phyloP scores from a whole-genome alignment of 2,113 vertebrate genomes.

The Epinephelus lanceolatus region DNA sequence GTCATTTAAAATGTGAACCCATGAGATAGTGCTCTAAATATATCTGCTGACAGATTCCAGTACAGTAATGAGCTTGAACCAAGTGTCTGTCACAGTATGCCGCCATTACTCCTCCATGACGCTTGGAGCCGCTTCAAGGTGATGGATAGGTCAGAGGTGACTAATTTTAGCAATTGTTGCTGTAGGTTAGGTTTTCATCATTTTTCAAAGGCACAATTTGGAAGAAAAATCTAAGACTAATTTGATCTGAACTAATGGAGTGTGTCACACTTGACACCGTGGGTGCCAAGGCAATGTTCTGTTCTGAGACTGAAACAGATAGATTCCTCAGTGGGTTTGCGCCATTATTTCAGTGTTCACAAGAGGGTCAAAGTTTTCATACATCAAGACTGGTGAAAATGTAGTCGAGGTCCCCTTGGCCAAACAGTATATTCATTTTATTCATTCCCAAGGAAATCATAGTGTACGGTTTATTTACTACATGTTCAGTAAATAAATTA shows the following conservation, averaged over 20 bases:
- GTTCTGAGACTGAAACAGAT: background rate
- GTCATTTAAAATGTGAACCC: constrained; percentile 78
- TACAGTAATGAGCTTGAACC: constrained; percentile 81
- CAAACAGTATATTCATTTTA: background rate
- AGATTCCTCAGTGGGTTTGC: constrained; percentile 16
- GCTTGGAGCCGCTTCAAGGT: constrained; percentile 41
- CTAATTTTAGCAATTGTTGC: constrained; percentile 73
- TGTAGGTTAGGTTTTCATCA: constrained; percentile 60
- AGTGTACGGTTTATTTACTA: background rate
- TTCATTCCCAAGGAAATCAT: background rate
- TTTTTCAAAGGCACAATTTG: constrained; percentile 68
- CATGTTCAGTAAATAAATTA: background rate
- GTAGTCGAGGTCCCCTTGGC: background rate
- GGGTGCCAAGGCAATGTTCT: constrained; percentile 14
- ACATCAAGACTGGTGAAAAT: background rate
- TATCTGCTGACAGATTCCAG: constrained; percentile 75
- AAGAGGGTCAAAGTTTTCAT: background rate
- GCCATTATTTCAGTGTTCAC: constrained; percentile 10
- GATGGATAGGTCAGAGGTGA: constrained; percentile 79
- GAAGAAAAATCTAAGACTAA: constrained; percentile 62
- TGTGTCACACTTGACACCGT: constrained; percentile 33
- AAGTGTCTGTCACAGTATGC: constrained; percentile 72
- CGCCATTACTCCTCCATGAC: constrained; percentile 65
- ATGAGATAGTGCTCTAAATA: constrained; percentile 78
- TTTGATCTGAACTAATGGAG: constrained; percentile 66